A percentile compares a stretch with the other conserved stretches of the same genome.
Evolutionary conservation across 2,113 vertebrate genomes (phyloP).

Genomic region (Bufo gargarizans): DNA sequence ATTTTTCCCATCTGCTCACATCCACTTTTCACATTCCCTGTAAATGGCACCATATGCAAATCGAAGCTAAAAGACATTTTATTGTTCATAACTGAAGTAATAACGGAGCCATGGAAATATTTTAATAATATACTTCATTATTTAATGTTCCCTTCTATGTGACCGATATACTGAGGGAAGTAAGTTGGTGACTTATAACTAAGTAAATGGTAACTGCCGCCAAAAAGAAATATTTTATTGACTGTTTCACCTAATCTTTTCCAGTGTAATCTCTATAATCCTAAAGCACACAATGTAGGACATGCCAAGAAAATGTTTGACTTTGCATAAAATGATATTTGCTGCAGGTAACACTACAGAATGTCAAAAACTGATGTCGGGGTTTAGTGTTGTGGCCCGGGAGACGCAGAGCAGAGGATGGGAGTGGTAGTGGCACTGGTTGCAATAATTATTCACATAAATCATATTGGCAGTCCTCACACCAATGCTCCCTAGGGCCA

Average conservation of each 20-base stretch:
- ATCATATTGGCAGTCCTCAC: too few relatives aligned
- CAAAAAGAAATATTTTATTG: slow-evolving; percentile 19
- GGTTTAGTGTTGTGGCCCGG: too few relatives aligned
- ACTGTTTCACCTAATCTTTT: slow-evolving; percentile 20
- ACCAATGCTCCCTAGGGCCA: too few relatives aligned
- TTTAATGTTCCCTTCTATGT: neutral
- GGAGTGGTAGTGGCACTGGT: too few relatives aligned
- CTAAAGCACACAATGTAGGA: slow-evolving; percentile 21
- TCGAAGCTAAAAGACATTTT: neutral
- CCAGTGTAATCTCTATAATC: slow-evolving; percentile 15
- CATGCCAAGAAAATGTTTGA: neutral
- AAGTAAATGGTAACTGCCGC: slow-evolving; percentile 29
- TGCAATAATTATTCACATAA: too few relatives aligned
- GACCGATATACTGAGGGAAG: neutral
- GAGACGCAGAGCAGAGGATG: too few relatives aligned
- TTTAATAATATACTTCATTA: neutral
- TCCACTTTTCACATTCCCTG: neutral
- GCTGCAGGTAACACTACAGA: neutral
- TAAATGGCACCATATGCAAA: slow-evolving; percentile 23
- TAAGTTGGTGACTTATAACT: slow-evolving; percentile 1
- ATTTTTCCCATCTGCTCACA: neutral
- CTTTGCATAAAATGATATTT: neutral
- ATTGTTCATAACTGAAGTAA: neutral
- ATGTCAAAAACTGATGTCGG: neutral
- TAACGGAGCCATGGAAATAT: neutral